phyloP scores from a whole-genome alignment of 2,113 vertebrate species.

The Ia io region DNA sequence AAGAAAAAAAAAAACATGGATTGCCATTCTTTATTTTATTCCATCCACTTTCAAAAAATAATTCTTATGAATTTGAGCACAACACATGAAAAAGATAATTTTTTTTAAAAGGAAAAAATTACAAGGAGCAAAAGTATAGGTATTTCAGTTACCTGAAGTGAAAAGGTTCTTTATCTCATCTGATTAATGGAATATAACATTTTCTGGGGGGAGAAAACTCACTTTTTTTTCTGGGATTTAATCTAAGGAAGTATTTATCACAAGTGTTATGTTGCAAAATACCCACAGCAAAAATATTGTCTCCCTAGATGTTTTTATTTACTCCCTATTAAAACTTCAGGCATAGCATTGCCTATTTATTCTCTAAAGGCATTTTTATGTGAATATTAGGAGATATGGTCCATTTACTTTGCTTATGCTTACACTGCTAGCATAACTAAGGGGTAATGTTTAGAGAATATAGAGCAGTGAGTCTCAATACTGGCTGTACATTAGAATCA shows the following conservation, averaged over 20 bases:
- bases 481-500: background rate
- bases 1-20: background rate
- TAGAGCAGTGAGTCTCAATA: constrained; percentile 7
- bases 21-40: background rate
- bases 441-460: background rate
- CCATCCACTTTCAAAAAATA: background rate
- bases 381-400: constrained; percentile 29
- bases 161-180: constrained; percentile 10
- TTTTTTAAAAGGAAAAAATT: background rate
- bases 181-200: background rate
- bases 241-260: background rate
- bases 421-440: background rate
- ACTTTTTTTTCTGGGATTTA: background rate
- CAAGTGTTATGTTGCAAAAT: background rate
- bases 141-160: background rate
- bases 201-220: background rate
- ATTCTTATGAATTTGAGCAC: background rate
- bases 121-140: background rate
- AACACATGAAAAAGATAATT: background rate
- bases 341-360: constrained; percentile 30
- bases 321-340: background rate
- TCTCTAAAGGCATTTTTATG: constrained; percentile 33
- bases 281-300: background rate
- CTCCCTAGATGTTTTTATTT: constrained; percentile 41
- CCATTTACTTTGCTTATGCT: background rate